Evolutionary conservation across 2,113 vertebrate genomes (phyloP).

Genomic region (Casuarius casuarius): DNA sequence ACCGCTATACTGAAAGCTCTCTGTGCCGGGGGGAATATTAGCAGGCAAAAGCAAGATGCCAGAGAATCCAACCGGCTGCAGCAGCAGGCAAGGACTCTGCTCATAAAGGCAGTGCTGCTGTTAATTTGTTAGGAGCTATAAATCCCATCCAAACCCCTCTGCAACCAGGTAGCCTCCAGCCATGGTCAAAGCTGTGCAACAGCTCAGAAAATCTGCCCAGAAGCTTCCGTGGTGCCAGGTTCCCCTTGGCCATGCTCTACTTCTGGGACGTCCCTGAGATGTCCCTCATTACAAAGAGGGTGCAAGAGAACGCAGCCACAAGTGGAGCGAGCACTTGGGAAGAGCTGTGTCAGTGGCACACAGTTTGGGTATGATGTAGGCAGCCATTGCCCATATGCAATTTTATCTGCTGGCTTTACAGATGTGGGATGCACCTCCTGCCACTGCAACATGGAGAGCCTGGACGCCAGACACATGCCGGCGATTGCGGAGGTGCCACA

Average conservation of each 20-base stretch:
- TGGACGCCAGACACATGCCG: background rate
- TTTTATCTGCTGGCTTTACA: background rate
- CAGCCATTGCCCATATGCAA: rapidly evolving
- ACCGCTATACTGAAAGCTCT: background rate
- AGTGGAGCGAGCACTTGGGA: background rate
- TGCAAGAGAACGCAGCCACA: background rate
- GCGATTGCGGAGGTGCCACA: rapidly evolving
- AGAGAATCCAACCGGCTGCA: background rate
- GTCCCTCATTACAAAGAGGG: background rate
- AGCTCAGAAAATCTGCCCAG: background rate
- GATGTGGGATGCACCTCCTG: background rate
- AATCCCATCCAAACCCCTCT: background rate
- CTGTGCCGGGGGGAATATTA: background rate
- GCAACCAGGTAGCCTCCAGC: background rate
- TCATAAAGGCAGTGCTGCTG: background rate
- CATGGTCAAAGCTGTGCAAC: background rate
- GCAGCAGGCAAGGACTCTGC: background rate
- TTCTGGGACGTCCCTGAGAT: background rate
- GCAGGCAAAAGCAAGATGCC: background rate
- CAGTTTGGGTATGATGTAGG: background rate
- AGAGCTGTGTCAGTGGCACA: background rate
- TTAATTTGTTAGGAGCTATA: background rate
- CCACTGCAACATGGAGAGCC: background rate
- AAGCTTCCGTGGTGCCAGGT: background rate
- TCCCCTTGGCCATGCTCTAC: background rate